These are phyloP conservation scores for Microplitis manilae DNA, from an alignment of 2,888 invertebrate species.

Conservation along the genomic window DNA sequence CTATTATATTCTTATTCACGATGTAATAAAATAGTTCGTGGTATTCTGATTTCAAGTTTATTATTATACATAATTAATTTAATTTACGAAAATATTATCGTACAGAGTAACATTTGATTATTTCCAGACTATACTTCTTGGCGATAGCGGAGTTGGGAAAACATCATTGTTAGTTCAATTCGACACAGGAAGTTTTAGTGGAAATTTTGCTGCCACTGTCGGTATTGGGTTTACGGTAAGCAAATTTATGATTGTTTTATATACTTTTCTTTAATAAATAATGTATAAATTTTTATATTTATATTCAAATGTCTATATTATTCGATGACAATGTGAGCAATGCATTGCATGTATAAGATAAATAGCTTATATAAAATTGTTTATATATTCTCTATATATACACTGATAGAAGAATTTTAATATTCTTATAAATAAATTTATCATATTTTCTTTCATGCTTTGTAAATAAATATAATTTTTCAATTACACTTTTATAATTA, in stretches of 20 bases:
- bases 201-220: constrained; percentile 94
- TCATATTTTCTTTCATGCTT: too few species aligned
- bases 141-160: constrained; percentile 95
- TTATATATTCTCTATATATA: too few species aligned
- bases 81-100: too few species aligned
- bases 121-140: constrained; percentile 90
- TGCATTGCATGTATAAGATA: constrained; percentile 55
- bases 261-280: background rate
- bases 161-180: constrained; percentile 94
- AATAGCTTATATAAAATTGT: background rate
- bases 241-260: background rate
- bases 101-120: background rate
- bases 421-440: too few species aligned
- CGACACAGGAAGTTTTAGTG: constrained; percentile 91
- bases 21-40: too few species aligned
- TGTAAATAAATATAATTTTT: too few species aligned
- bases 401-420: too few species aligned
- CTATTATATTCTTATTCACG: too few species aligned
- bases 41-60: too few species aligned
- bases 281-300: constrained; percentile 1
- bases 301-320: background rate
- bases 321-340: constrained; percentile 54
- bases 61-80: too few species aligned
- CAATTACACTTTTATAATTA: background rate
- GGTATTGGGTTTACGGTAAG: constrained; percentile 95